A percentile compares a stretch with the other conserved stretches of the same genome.
Conservation (phyloP, 2,797 vertebrate species). For the Lithobates pipiens region DNA sequence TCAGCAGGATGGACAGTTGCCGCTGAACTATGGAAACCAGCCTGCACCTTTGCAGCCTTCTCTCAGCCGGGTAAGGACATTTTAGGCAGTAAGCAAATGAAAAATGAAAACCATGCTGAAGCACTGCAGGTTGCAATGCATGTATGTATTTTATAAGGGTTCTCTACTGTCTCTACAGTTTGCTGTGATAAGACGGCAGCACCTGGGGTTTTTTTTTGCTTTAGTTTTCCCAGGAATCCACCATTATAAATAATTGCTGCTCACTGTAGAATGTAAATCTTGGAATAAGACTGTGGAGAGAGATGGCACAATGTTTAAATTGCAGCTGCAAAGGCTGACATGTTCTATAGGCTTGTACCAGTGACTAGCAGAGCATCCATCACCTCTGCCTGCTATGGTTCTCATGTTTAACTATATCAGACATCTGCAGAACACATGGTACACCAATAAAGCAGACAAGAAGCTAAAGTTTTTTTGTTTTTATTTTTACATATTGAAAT, state of each 20-base stretch:
- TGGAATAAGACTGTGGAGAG: not conserved
- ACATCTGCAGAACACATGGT: constrained; percentile 5
- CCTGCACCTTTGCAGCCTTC: constrained; percentile 73
- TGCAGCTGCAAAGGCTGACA: constrained; percentile 35
- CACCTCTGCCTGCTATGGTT: constrained; percentile 42
- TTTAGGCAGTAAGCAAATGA: not conserved
- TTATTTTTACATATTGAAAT: not conserved
- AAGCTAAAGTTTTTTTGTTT: constrained; percentile 9
- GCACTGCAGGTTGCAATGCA: constrained; percentile 4
- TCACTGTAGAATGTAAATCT: constrained; percentile 18
- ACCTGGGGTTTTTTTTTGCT: constrained; percentile 23
- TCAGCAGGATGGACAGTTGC: constrained; percentile 80
- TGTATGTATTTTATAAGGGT: constrained; percentile 14
- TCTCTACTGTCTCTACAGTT: constrained; percentile 1
- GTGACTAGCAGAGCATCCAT: constrained; percentile 42
- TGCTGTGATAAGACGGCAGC: constrained; percentile 22
- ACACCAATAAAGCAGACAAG: not conserved
- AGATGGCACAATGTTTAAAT: constrained; percentile 20
- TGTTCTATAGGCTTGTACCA: constrained; percentile 38
- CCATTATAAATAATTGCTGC: constrained; percentile 35
- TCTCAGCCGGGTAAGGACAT: constrained; percentile 78
- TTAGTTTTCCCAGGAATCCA: constrained; percentile 12
- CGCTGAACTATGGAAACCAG: constrained; percentile 79
- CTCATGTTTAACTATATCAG: constrained; percentile 40
- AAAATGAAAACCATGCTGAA: not conserved